Evolutionary conservation across 2,797 vertebrate species (phyloP).

Genomic region (Sebastes steindachneri): DNA sequence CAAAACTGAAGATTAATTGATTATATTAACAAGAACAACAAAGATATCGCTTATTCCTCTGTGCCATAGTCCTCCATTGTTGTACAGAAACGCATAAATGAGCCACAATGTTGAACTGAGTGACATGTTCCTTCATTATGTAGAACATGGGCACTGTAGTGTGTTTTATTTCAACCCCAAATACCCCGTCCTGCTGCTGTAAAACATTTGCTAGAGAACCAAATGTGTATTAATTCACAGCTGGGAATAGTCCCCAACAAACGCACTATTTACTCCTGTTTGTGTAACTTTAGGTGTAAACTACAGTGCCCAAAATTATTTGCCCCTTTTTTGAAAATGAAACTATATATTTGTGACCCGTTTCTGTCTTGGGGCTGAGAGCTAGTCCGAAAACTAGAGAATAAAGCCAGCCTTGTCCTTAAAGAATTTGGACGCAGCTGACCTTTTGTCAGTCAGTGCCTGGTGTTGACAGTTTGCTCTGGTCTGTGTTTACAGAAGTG

Average conservation of each 20-base stretch:
- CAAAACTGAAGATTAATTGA: background rate
- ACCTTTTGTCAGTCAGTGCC: background rate
- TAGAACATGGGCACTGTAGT: background rate
- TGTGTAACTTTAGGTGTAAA: background rate
- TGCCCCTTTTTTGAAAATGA: background rate
- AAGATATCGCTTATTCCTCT: background rate
- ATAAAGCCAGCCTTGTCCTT: background rate
- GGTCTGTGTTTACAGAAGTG: constrained; percentile 80
- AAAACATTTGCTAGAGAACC: background rate
- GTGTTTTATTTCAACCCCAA: background rate
- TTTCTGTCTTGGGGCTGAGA: background rate
- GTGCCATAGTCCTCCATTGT: background rate
- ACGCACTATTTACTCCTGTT: background rate
- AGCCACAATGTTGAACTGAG: background rate
- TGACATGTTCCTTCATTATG: background rate
- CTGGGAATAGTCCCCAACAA: background rate
- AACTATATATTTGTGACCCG: background rate
- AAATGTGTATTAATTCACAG: background rate
- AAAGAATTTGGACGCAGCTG: background rate
- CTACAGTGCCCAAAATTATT: background rate
- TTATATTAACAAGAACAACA: background rate
- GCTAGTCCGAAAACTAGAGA: background rate
- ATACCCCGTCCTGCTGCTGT: background rate
- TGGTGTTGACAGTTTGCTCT: constrained; percentile 46
- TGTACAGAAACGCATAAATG: background rate